Base-by-base conservation (phyloP, 2,113 vertebrate species). In the Engystomops pustulosus region DNA sequence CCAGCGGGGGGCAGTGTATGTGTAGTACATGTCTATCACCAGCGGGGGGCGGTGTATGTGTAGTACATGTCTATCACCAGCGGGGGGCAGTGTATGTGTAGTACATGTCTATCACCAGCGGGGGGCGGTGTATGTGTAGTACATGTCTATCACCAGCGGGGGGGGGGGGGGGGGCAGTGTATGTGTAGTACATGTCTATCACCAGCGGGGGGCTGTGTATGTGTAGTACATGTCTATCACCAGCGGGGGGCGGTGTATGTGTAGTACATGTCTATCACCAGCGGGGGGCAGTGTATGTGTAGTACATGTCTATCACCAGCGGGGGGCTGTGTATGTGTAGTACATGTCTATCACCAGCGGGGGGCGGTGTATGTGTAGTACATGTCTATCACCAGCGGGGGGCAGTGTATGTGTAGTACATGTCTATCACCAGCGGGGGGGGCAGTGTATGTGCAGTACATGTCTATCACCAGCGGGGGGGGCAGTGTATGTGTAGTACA, bases 341-440 rank as follows among this genome's bases (percentile, higher is more conserved):
- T 65, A 18, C 60, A 34, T 65, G 8, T 7, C 30, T 65, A 18
- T 65, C 1, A 34, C 30, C 60, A 34, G 60, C 60, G 34, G 30
- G 58, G 2, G 23, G 25, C 55, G 27, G 10, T 14, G 23, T 55
- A 55, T 8, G 3, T 55, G 53, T n/a, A 55, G 20, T 55, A 55
- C 4, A 55, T 55, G 20, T 7, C n/a, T 55, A n/a, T 55, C 20
- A 23, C 53, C 53, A 55, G n/a, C n/a, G 23, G 53, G 20, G 4
- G 20, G n/a, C 53, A 55, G 5, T 23, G 8, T 55, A n/a, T n/a
- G n/a, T n/a, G 97, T 89, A 1, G 36, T 4, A n/a, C n/a, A n/a
- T n/a, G n/a, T n/a, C n/a, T n/a, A n/a, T n/a, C 38, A 41, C 38
- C 38, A 41, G 38, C 4, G 8, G 8, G 4, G 4, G 8, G 4